Evolutionary conservation across 2,113 vertebrate species (phyloP), one percentile per base, ranked within the genome.

Genomic region (Eolophus roseicapilla): DNA sequence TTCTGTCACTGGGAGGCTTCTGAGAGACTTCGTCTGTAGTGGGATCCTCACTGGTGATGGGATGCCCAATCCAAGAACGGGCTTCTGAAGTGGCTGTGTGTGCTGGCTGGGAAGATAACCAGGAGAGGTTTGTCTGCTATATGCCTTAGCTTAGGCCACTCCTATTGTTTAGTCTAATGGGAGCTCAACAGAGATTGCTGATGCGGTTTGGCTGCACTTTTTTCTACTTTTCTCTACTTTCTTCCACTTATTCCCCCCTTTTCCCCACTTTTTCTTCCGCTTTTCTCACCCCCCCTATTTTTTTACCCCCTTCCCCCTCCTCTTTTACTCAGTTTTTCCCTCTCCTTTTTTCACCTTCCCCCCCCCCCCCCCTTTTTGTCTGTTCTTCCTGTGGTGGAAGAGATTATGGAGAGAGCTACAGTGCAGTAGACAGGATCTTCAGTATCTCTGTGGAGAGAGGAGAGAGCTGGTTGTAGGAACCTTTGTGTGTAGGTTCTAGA

Each of bases 41-140:
- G 52, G 43, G 29, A 25, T 69, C n/a, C 18, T 67, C 2, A 2
- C 41, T 43, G n/a, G 37, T 73, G 41, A 37, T 74, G 41, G 31
- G 14, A 10, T 82, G 10, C 0, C 0, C 4, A 88, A 39, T 64
- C 33, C 11, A 25, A 44, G 25, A 81, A 20, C n/a, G 20, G 13
- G 5, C 37, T 81, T 81, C 60, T 93, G 78, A 73, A n/a, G 19
- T 50, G 19, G 10, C 46, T 11, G 4, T 35, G 7, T 10, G 0
- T 67, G 12, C 46, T 79, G 20, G 2, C 49, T 83, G 24, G 41
- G 46, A 82, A 68, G 75, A 27, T 64, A 60, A 60, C 12, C 8
- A 35, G 53, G n/a, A 59, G 29, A 5, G 27, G 4, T 62, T 29
- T 70, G 24, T 75, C 31, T 10, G 23, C 41, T 79, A 44, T 82